These are phyloP conservation scores for Corythaeola cristata DNA, from an alignment of 2,113 vertebrate genomes.

Conservation along the genomic window DNA sequence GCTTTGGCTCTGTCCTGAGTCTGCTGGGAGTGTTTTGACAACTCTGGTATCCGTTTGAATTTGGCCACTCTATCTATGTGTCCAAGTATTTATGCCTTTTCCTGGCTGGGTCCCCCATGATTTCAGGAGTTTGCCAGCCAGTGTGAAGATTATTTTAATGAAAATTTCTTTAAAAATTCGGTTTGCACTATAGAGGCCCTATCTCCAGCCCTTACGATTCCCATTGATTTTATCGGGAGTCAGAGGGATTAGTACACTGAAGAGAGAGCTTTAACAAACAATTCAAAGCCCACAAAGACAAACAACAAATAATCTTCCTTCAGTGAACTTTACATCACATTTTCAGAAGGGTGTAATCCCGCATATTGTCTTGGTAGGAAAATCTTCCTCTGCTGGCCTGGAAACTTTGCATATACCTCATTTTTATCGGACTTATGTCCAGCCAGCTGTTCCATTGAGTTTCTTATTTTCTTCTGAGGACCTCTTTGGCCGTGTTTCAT, in stretches of 20 bases:
- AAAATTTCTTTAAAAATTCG: neutral
- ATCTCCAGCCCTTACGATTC: neutral
- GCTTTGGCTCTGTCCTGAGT: neutral
- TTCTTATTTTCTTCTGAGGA: neutral
- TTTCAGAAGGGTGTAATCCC: neutral
- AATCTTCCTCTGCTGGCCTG: neutral
- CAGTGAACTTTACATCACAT: neutral
- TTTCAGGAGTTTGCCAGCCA: constrained; percentile 15
- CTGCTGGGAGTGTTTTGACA: neutral
- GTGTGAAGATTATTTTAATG: neutral
- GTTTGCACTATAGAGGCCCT: neutral
- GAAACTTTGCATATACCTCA: neutral
- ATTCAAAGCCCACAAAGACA: neutral
- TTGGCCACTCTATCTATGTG: neutral
- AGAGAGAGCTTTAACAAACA: neutral
- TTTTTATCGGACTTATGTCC: neutral
- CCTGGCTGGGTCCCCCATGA: neutral
- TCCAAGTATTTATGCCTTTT: constrained; percentile 45
- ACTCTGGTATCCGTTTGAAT: constrained; percentile 9
- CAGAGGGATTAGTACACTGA: neutral
- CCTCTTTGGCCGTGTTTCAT: neutral
- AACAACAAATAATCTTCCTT: neutral
- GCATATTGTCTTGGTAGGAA: neutral
- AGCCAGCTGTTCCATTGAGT: constrained; percentile 8
- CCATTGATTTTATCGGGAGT: neutral